These are phyloP conservation scores for Mobula hypostoma DNA, from an alignment of 2,113 vertebrate genomes.

Conservation along the genomic window DNA sequence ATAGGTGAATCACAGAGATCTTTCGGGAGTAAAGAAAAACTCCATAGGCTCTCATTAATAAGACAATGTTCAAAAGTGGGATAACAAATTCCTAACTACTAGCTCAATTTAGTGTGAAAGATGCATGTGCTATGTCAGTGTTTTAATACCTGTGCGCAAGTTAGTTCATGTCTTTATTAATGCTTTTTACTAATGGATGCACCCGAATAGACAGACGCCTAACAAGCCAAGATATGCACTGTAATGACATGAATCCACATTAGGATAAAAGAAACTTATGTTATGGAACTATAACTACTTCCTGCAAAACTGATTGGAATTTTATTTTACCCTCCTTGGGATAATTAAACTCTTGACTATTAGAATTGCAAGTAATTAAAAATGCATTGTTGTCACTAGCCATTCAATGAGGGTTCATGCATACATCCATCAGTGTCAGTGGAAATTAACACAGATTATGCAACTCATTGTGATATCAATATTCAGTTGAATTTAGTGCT, in stretches of 20 bases:
- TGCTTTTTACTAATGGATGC: background rate
- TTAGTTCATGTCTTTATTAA: conserved; percentile 32
- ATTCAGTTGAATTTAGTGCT: background rate
- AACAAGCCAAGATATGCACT: background rate
- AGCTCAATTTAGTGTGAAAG: conserved; percentile 9
- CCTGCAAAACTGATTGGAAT: background rate
- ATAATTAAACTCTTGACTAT: background rate
- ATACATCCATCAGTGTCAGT: background rate
- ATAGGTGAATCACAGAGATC: background rate
- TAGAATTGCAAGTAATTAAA: background rate
- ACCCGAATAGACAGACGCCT: background rate
- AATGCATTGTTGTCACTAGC: background rate
- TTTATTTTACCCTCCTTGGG: background rate
- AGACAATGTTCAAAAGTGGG: background rate
- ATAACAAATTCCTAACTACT: conserved; percentile 2
- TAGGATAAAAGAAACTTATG: background rate
- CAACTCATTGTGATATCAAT: background rate
- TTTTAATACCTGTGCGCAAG: background rate
- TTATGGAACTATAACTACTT: background rate
- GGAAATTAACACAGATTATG: background rate
- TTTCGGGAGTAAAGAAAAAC: background rate
- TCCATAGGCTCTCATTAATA: background rate
- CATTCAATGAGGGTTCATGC: background rate
- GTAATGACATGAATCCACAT: background rate
- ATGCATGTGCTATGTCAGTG: background rate